Percentiles rank a stretch among this genome's conserved stretches.
Evolutionary conservation across 2,888 invertebrate species (phyloP).

Genomic region (Dichetophora obliterata): DNA sequence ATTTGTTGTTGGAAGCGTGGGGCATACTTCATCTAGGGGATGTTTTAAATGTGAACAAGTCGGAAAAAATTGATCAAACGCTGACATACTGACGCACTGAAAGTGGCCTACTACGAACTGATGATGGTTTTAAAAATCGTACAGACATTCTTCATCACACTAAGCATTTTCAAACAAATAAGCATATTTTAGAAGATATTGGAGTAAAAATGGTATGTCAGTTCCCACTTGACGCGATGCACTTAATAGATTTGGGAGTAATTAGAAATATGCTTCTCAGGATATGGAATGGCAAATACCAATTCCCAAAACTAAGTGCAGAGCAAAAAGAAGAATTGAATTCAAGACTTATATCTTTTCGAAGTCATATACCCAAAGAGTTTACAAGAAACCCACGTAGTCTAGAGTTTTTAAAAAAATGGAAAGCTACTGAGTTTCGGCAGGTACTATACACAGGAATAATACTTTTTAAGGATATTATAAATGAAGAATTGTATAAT

Average conservation of each 20-base stretch:
- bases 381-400: too few species aligned
- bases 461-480: neutral
- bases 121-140: too few species aligned
- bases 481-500: too few species aligned
- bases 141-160: too few species aligned
- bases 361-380: neutral
- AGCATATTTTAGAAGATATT: neutral
- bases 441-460: neutral
- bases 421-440: slow-evolving; percentile 8
- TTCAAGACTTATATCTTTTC: neutral
- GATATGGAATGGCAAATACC: too few species aligned
- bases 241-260: neutral
- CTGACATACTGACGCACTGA: too few species aligned
- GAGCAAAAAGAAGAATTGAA: neutral
- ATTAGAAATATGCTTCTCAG: neutral
- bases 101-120: too few species aligned
- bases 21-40: too few species aligned
- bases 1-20: too few species aligned
- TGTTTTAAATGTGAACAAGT: too few species aligned
- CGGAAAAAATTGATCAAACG: too few species aligned
- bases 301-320: neutral
- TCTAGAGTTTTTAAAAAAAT: neutral
- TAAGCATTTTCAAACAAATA: neutral
- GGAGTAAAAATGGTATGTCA: neutral
- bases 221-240: neutral